These are phyloP conservation scores for Centrocercus urophasianus DNA, from an alignment of 2,113 vertebrate species.

Conservation along the genomic window DNA sequence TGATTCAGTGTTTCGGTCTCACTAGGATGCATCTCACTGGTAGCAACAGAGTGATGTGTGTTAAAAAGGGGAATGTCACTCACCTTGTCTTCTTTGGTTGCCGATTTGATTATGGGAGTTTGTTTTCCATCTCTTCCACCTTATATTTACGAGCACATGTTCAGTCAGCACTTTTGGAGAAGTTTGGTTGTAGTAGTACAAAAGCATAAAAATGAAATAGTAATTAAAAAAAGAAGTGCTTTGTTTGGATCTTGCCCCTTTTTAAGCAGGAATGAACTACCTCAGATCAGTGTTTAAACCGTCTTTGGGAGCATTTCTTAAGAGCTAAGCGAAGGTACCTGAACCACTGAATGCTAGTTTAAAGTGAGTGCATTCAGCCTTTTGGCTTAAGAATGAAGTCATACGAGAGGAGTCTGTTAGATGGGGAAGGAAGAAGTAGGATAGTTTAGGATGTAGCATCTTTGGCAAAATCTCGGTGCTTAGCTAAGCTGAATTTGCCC, in stretches of 20 bases:
- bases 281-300: neutral
- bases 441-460: neutral
- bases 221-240: neutral
- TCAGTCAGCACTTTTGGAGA: neutral
- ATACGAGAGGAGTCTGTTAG: neutral
- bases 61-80: neutral
- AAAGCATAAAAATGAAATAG: neutral
- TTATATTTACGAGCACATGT: neutral
- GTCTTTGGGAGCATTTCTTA: neutral
- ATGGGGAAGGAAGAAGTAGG: neutral
- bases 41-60: neutral
- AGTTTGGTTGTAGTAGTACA: neutral
- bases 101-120: neutral
- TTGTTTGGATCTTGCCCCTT: neutral
- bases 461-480: neutral
- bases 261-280: neutral
- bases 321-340: neutral
- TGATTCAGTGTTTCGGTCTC: neutral
- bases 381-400: neutral
- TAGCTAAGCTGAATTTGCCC: neutral
- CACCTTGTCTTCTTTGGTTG: neutral
- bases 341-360: neutral
- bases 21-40: neutral
- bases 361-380: neutral
- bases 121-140: neutral